A percentile compares a stretch with the other conserved stretches of the same genome.
Evolutionary conservation across 2,113 vertebrate species (phyloP).

Genomic region (Stigmatopora nigra): DNA sequence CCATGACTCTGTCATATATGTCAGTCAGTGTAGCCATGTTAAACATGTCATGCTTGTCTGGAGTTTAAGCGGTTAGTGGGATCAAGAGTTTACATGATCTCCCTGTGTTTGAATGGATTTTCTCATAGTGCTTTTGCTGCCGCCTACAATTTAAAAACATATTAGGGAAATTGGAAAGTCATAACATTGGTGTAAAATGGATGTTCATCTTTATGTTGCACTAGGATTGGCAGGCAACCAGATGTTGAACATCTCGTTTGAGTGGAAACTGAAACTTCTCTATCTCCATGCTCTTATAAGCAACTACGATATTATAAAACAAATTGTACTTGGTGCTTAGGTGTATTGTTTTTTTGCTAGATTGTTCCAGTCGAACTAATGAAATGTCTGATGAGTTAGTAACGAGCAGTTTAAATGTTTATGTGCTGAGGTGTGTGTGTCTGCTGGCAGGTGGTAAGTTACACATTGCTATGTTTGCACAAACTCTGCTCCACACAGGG

Average conservation of each 20-base stretch:
- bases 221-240: neutral
- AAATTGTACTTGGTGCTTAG: neutral
- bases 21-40: neutral
- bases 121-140: too few relatives aligned
- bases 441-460: constrained; percentile 26
- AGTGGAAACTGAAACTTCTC: too few relatives aligned
- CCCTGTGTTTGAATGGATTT: too few relatives aligned
- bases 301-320: neutral
- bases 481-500: constrained; percentile 23
- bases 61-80: neutral
- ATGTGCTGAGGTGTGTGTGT: constrained; percentile 18
- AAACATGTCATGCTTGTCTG: neutral
- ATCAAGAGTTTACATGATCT: too few relatives aligned
- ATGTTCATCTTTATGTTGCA: neutral
- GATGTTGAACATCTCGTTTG: neutral
- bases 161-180: too few relatives aligned
- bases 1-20: neutral
- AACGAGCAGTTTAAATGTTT: constrained; percentile 12
- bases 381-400: neutral
- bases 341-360: too few relatives aligned
- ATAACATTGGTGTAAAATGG: neutral
- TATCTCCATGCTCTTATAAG: neutral
- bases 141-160: too few relatives aligned
- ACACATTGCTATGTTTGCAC: constrained; percentile 10
- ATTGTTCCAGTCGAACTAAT: neutral